Evolutionary conservation across 2,888 invertebrate species (phyloP).

Genomic region (Limenitis camilla): DNA sequence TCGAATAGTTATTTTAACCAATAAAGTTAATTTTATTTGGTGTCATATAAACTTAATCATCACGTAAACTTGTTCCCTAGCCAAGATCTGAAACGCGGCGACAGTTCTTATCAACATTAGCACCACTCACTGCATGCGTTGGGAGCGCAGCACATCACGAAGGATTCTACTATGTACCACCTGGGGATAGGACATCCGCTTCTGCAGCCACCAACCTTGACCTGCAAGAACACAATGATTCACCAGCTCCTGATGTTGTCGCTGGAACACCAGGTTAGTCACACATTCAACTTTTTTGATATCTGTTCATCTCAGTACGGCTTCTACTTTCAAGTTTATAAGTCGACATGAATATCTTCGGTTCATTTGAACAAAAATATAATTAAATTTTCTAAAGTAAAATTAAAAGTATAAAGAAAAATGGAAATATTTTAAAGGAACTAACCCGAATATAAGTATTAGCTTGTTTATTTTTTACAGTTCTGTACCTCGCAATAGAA

Average conservation of each 20-base stretch:
- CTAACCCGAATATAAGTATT: too few relatives aligned
- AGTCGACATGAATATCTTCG: too few relatives aligned
- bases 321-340: too few relatives aligned
- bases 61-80: slow-evolving; percentile 30
- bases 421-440: too few relatives aligned
- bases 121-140: slow-evolving; percentile 86
- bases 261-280: slow-evolving; percentile 79
- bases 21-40: neutral
- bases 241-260: slow-evolving; percentile 84
- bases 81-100: slow-evolving; percentile 78
- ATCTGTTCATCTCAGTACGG: too few relatives aligned
- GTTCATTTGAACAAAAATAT: too few relatives aligned
- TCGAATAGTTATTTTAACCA: too few relatives aligned
- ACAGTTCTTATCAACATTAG: slow-evolving; percentile 85
- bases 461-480: too few relatives aligned
- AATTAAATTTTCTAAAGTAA: too few relatives aligned
- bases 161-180: slow-evolving; percentile 71
- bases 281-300: neutral
- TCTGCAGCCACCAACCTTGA: slow-evolving; percentile 77
- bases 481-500: too few relatives aligned
- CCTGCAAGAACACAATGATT: slow-evolving; percentile 69
- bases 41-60: neutral
- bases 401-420: too few relatives aligned
- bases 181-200: slow-evolving; percentile 75
- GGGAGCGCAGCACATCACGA: slow-evolving; percentile 69